A percentile compares a stretch with the other conserved stretches of the same genome.
phyloP scores from a whole-genome alignment of 2,797 vertebrate genomes.

The Notolepis coatsorum region DNA sequence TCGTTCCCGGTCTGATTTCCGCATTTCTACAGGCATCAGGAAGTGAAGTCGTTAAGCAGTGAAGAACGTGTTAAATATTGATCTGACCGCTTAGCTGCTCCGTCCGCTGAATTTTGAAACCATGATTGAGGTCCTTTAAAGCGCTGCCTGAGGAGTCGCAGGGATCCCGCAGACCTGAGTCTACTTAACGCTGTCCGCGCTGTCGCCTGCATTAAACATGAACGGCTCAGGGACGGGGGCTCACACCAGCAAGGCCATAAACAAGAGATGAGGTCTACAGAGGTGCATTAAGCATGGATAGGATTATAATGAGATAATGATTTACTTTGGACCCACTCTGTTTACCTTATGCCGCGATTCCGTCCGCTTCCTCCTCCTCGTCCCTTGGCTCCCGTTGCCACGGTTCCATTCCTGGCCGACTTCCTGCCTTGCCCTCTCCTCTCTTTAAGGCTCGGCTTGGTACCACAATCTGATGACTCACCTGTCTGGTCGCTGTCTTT shows the following conservation, averaged over 20 bases:
- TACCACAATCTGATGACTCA: too few relatives aligned
- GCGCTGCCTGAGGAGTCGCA: conserved; percentile 47
- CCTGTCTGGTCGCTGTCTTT: too few relatives aligned
- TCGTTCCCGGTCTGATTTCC: too few relatives aligned
- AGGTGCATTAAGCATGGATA: conserved; percentile 42
- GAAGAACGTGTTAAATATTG: conserved; percentile 35
- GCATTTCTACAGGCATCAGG: too few relatives aligned
- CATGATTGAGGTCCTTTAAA: conserved; percentile 44
- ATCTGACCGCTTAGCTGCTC: conserved; percentile 21
- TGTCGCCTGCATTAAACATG: conserved; percentile 67
- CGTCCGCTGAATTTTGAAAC: conserved; percentile 32
- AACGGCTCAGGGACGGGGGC: conserved; percentile 51
- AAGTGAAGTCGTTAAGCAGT: neutral
- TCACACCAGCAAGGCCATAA: conserved; percentile 47
- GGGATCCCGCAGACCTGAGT: conserved; percentile 29
- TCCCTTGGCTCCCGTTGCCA: neutral
- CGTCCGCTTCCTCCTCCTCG: neutral
- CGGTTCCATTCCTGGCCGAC: neutral
- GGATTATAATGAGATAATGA: conserved; percentile 47
- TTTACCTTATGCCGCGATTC: neutral
- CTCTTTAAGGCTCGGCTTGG: too few relatives aligned
- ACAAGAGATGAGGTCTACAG: conserved; percentile 38
- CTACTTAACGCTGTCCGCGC: conserved; percentile 55
- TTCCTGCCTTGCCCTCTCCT: conserved; percentile 3
- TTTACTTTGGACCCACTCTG: conserved; percentile 21